Conservation (phyloP, 2,888 invertebrate species). For the Miltochrista miniata region DNA sequence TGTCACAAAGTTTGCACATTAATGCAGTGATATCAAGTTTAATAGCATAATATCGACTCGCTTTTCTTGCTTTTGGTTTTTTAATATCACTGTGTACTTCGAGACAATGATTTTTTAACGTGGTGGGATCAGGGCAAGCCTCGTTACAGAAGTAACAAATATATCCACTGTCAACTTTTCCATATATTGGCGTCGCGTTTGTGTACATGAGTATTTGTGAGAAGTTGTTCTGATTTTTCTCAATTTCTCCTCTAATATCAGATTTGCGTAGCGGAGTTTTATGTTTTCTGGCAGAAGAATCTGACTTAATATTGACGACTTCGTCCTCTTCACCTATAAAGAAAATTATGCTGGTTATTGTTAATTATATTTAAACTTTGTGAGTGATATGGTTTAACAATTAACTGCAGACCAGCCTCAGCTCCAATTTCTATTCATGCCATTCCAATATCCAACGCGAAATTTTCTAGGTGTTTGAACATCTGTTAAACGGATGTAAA, state of each 20-base stretch:
- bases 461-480: no score
- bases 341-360: constrained; percentile 10
- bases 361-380: neutral
- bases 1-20: constrained; percentile 22
- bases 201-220: constrained; percentile 22
- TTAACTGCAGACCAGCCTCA: no score
- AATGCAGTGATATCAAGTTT: constrained; percentile 13
- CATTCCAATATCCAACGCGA: no score
- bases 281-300: neutral
- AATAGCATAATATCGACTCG: neutral
- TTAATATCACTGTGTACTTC: neutral
- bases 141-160: constrained; percentile 43
- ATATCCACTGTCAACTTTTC: constrained; percentile 39
- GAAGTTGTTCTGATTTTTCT: constrained; percentile 12
- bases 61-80: neutral
- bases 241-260: constrained; percentile 5
- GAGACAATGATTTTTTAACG: constrained; percentile 45
- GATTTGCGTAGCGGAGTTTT: neutral
- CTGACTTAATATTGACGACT: neutral
- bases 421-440: no score
- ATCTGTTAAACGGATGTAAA: no score
- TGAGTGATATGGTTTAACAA: no score
- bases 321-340: constrained; percentile 12
- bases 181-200: constrained; percentile 51
- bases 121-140: constrained; percentile 34